phyloP scores from a whole-genome alignment of 2,797 vertebrate species.

The Chelidonichthys spinosus region DNA sequence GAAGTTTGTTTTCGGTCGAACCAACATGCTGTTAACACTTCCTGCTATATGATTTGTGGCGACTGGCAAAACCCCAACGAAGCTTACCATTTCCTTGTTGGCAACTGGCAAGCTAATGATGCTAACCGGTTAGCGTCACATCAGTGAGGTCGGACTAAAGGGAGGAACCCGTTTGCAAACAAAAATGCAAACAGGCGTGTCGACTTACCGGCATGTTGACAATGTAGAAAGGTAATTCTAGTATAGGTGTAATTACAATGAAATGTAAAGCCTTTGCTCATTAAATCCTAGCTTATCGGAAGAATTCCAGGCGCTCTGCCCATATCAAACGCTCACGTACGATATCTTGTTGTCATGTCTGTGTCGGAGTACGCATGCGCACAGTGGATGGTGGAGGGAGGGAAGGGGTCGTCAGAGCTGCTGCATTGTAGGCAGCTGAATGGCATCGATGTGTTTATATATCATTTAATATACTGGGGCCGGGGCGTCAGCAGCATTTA shows the following conservation, averaged over 20 bases:
- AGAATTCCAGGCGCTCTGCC: constrained; percentile 40
- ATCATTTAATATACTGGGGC: not conserved
- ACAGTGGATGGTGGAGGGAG: fast-evolving
- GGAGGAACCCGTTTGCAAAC: constrained; percentile 70
- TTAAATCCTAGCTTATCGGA: constrained; percentile 33
- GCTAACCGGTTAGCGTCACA: constrained; percentile 79
- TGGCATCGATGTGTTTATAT: not conserved
- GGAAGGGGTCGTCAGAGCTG: not conserved
- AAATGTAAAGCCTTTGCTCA: constrained; percentile 5
- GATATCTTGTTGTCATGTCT: constrained; percentile 49
- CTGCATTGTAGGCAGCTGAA: not conserved
- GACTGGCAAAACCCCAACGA: not conserved
- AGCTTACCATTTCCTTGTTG: not conserved
- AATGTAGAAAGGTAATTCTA: not conserved
- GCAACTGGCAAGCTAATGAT: constrained; percentile 45
- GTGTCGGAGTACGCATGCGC: constrained; percentile 67
- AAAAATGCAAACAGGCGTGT: constrained; percentile 15
- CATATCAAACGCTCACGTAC: constrained; percentile 51
- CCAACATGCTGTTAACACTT: not conserved
- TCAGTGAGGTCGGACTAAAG: constrained; percentile 59
- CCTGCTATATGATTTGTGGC: too few species aligned
- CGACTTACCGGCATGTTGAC: constrained; percentile 83
- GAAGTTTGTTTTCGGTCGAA: not conserved
- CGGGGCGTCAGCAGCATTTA: not conserved
- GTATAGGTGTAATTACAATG: not conserved